Percentiles rank a stretch among this genome's conserved stretches.
Evolutionary conservation across 2,797 vertebrate genomes (phyloP).

Genomic region (Sylvilagus floridanus): DNA sequence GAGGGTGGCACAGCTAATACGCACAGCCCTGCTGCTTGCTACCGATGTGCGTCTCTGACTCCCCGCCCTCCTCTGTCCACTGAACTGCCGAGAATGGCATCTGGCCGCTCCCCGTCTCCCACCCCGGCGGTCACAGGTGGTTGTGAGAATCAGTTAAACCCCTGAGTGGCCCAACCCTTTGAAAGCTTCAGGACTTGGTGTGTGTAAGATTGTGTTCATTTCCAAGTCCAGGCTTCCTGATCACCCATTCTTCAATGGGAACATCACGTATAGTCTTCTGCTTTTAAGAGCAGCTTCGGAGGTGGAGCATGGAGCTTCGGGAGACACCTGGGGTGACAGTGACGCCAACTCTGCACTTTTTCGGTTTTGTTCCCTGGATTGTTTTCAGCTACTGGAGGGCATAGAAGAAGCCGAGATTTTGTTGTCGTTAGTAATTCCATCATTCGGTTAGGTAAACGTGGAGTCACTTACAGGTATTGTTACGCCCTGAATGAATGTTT

Average conservation of each 20-base stretch:
- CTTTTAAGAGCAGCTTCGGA: not conserved
- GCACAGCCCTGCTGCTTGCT: accelerated
- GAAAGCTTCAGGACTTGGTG: not conserved
- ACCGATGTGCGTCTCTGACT: not conserved
- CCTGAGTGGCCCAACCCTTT: not conserved
- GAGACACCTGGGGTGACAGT: accelerated
- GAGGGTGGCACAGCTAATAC: accelerated
- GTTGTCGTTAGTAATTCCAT: not conserved
- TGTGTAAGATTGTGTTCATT: not conserved
- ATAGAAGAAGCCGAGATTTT: not conserved
- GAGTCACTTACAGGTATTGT: not conserved
- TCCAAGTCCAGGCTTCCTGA: conserved; percentile 17
- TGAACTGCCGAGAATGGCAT: not conserved
- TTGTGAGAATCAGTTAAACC: not conserved
- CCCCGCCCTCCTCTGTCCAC: not conserved
- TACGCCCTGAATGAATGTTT: not conserved
- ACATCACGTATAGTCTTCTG: not conserved
- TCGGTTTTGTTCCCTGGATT: not conserved
- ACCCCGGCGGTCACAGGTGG: not conserved
- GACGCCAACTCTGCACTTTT: not conserved
- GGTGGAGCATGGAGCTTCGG: accelerated
- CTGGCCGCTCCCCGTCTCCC: no score
- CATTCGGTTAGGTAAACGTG: not conserved
- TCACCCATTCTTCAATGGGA: not conserved
- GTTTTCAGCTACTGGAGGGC: not conserved